Evolutionary conservation across 2,888 invertebrate species (phyloP).

Genomic region (Pristionchus maxplancki): DNA sequence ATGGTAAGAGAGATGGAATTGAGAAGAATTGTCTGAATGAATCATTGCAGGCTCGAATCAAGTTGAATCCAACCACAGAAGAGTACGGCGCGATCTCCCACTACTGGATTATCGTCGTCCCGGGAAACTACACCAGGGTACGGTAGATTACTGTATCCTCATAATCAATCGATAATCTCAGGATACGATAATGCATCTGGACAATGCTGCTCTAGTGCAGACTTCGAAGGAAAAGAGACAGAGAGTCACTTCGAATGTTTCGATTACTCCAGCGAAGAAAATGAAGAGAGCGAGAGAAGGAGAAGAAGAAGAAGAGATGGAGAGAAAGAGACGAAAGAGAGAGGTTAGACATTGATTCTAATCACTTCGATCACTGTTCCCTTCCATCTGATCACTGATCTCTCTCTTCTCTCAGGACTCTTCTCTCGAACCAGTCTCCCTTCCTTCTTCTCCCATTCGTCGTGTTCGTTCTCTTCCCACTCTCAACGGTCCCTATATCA

Average conservation of each 20-base stretch:
- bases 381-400: constrained; percentile 30
- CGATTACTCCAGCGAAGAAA: constrained; percentile 45
- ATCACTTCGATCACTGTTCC: background rate
- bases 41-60: constrained; percentile 44
- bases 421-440: constrained; percentile 18
- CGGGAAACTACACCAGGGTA: constrained; percentile 82
- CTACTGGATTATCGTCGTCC: constrained; percentile 96
- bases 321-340: background rate
- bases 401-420: constrained; percentile 27
- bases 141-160: background rate
- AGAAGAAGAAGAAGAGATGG: constrained; percentile 39
- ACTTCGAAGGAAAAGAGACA: constrained; percentile 59
- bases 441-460: background rate
- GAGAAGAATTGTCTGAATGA: no score
- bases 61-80: constrained; percentile 89
- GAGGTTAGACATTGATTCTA: background rate
- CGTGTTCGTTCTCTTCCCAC: constrained; percentile 38
- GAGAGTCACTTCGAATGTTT: background rate
- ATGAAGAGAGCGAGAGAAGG: constrained; percentile 33
- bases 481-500: constrained; percentile 68
- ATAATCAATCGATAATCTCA: constrained; percentile 40
- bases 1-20: background rate
- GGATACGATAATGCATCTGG: constrained; percentile 67
- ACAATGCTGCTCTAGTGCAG: constrained; percentile 59
- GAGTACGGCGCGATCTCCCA: constrained; percentile 98